Conservation (phyloP, 2,888 invertebrate species). For the Ochlodes sylvanus region DNA sequence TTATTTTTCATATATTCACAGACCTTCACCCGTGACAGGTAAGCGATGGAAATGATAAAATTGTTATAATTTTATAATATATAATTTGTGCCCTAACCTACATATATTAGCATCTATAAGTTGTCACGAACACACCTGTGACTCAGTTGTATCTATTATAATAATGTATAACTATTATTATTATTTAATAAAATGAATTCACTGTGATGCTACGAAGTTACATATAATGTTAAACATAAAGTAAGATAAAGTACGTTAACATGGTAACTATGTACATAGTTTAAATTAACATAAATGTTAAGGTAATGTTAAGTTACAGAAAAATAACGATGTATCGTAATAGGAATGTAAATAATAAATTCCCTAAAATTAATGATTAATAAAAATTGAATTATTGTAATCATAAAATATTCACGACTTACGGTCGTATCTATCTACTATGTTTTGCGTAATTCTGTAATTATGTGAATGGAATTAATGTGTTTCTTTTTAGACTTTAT, state of each 20-base stretch:
- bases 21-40: no score
- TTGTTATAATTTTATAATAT: background rate
- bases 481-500: background rate
- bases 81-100: conserved; percentile 10
- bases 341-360: conserved; percentile 45
- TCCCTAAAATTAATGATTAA: background rate
- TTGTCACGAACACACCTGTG: background rate
- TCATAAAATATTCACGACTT: background rate
- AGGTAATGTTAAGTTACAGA: conserved; percentile 13
- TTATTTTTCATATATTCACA: no score
- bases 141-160: background rate
- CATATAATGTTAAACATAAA: conserved; percentile 52
- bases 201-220: conserved; percentile 81
- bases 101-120: background rate
- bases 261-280: conserved; percentile 6
- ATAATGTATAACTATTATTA: conserved; percentile 34
- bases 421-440: background rate
- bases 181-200: conserved; percentile 62
- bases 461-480: background rate
- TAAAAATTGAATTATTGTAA: conserved; percentile 6
- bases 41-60: background rate
- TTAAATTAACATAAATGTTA: conserved; percentile 43
- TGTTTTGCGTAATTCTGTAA: conserved; percentile 23
- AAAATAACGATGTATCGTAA: background rate
- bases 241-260: conserved; percentile 12